Evolutionary conservation across 2,888 invertebrate genomes (phyloP).

Genomic region (Adineta ricciae): DNA sequence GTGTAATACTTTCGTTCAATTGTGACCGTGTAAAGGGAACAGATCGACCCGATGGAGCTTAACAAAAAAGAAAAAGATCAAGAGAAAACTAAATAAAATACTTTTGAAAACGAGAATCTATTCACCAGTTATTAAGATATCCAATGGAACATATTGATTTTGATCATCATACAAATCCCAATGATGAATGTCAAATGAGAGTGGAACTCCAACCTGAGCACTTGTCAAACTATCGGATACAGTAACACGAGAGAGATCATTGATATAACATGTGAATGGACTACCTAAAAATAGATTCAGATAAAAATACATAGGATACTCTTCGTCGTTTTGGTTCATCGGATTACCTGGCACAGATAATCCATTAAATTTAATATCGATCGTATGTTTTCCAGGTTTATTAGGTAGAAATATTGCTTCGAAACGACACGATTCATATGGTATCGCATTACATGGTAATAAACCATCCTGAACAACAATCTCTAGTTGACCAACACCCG

Average conservation of each 20-base stretch:
- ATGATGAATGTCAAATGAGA: constrained; percentile 73
- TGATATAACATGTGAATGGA: constrained; percentile 79
- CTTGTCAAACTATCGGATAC: constrained; percentile 74
- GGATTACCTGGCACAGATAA: constrained; percentile 72
- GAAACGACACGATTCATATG: constrained; percentile 74
- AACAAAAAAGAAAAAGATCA: not conserved
- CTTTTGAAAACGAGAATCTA: not conserved
- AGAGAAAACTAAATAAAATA: not conserved
- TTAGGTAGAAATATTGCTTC: constrained; percentile 92
- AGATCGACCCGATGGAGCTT: not conserved
- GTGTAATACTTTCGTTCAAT: constrained; percentile 8
- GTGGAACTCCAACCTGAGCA: constrained; percentile 73
- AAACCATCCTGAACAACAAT: constrained; percentile 94
- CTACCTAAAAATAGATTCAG: constrained; percentile 53
- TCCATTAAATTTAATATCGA: constrained; percentile 87
- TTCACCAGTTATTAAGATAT: not conserved
- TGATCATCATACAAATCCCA: not conserved
- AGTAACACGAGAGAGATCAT: constrained; percentile 58
- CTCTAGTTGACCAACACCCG: constrained; percentile 93
- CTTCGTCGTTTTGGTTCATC: not conserved
- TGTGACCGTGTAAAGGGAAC: not conserved
- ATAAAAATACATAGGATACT: constrained; percentile 35
- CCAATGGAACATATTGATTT: not conserved
- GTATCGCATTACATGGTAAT: constrained; percentile 59
- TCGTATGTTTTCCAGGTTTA: constrained; percentile 76